Evolutionary conservation across 2,888 invertebrate species (phyloP), one percentile per base, ranked within the genome.

Genomic region (Eristalinus aeneus): DNA sequence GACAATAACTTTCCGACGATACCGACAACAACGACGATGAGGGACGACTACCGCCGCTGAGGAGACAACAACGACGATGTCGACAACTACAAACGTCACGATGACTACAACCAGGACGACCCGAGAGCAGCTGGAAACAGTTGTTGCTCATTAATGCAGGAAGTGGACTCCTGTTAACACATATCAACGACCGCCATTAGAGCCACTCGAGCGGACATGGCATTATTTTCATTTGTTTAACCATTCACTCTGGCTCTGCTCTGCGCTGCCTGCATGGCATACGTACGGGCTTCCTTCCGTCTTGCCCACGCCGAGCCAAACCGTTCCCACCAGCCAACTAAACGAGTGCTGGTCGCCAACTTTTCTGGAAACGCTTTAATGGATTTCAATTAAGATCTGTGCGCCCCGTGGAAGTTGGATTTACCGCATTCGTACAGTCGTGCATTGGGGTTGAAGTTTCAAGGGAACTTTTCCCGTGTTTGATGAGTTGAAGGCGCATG

Each of bases 71-170:
- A 11, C 34, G 34, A 34, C 22, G 8, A 11, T 16, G 34, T 61
- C 56, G 36, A 22, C 68, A 73, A 60, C 64, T 69, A 46, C 46
- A 81, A 76, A 78, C 77, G 2, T 22, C 0, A 34, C 9, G 34
- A 9, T 9, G 34, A 34, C 34, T n/a, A 10, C n/a, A 22, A n/a
- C 22, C 10, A 58, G 23, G 27, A 11, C 34, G 34, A 34, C 22
- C n/a, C 22, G 34, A 67, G 63, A 53, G 31, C 68, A 73, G 65
- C 64, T 69, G 56, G 56, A 81, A 77, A 78, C 77, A 86, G 77
- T 86, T 86, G 82, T 86, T 86, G 77, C 82, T 86, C 86, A 86
- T 86, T 86, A 86, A 86, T 86, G 77, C 86, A 86, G 86, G 86
- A 86, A 86, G 82, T 77, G 77, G 61, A 67, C 61, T 78, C 77